Base-by-base conservation (phyloP, 1,140 invertebrate species). In the Cecropterus lyciades region DNA sequence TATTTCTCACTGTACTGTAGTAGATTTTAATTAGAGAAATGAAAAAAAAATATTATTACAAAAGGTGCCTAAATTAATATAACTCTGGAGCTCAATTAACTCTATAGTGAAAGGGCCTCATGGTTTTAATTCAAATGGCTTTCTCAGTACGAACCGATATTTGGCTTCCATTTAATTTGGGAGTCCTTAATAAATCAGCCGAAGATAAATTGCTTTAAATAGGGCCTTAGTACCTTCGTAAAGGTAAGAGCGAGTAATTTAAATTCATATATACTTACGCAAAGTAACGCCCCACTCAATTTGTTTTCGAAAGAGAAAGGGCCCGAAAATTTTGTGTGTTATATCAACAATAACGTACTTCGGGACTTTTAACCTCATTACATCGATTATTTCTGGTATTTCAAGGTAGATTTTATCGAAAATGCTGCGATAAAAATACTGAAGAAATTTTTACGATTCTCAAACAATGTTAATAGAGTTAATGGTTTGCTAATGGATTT, bases 181-280 rank as follows among this genome's bases (percentile, higher is more conserved):
- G 66, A 67, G 68, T 68, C 82, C 82, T 79, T 67, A 73, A 85
- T 86, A 86, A 88, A 88, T 88, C 80, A 86, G 72, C 73, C 65
- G 59, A 72, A 82, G 80, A 88, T 80, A 81, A 79, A 88, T 88
- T 86, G 76, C 77, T 85, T 83, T 75, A 82, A 82, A 82, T 70
- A 73, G 72, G 65, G 59, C 71, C 70, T 57, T 64, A 68, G 56
- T 72, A 72, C 63, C 67, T 76, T 70, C n/a, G 5, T 40, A 24
- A 15, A 56, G 42, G 46, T 56, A 60, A 17, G 49, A 69, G 46
- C 64, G 53, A 46, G 67, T 69, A 73, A 77, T 75, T 75, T 80
- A 66, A 60, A 69, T 43, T 17, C 53, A 13, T 43, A 56, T 7
- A 73, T 70, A 57, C 56, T 16, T 33, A 30, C 33, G 46, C 1